A percentile compares a stretch with the other conserved stretches of the same genome.
Evolutionary conservation across 2,888 invertebrate genomes (phyloP).

Genomic region (Noctuana brunneofusca): DNA sequence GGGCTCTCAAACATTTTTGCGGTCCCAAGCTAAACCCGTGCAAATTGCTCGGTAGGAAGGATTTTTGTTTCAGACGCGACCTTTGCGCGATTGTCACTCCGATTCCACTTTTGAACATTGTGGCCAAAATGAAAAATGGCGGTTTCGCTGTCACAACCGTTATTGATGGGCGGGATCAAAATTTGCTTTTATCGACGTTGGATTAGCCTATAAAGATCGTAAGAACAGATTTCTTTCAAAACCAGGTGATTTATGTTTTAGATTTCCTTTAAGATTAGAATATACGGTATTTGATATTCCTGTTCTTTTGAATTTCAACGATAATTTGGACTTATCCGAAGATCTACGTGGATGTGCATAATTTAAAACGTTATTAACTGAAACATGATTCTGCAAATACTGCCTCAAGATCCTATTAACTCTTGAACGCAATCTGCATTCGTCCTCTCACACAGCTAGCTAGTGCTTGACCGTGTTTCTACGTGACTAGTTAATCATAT

Average conservation of each 20-base stretch:
- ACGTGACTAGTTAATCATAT: slow-evolving; percentile 53
- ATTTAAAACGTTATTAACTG: neutral
- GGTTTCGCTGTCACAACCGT: slow-evolving; percentile 75
- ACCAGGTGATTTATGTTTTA: slow-evolving; percentile 26
- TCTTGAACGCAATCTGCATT: slow-evolving; percentile 18
- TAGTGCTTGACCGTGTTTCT: slow-evolving; percentile 35
- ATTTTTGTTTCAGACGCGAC: slow-evolving; percentile 66
- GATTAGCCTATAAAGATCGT: slow-evolving; percentile 52
- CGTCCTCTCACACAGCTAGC: slow-evolving; percentile 1
- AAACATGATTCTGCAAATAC: neutral
- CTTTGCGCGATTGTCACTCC: slow-evolving; percentile 62
- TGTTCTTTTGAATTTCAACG: neutral
- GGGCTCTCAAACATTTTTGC: slow-evolving; percentile 19
- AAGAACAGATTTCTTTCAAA: slow-evolving; percentile 17
- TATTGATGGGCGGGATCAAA: slow-evolving; percentile 71
- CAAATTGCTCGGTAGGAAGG: slow-evolving; percentile 50
- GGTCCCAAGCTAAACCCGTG: slow-evolving; percentile 10
- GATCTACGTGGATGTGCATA: neutral
- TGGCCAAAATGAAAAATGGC: slow-evolving; percentile 72
- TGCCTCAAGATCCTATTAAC: neutral
- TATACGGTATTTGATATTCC: neutral
- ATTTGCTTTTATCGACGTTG: slow-evolving; percentile 69
- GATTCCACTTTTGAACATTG: slow-evolving; percentile 62
- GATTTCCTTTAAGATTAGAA: slow-evolving; percentile 11
- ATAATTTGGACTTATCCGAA: too few relatives aligned